These are phyloP conservation scores for Tachina grossa DNA, from an alignment of 2,888 invertebrate genomes.

Conservation along the genomic window DNA sequence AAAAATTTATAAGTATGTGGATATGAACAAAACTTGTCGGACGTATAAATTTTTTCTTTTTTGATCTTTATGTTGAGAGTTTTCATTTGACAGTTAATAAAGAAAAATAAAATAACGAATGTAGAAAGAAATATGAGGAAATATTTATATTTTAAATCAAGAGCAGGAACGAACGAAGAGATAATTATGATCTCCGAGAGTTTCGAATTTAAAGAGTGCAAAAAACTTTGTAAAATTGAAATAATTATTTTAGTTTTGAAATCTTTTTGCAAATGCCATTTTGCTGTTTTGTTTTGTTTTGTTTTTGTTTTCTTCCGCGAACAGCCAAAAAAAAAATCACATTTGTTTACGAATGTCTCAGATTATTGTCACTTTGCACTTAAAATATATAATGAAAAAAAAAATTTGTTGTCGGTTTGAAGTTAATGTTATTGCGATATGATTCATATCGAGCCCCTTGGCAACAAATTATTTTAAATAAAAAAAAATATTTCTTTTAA, in stretches of 20 bases:
- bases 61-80: slow-evolving; percentile 22
- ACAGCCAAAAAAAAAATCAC: slow-evolving; percentile 10
- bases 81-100: slow-evolving; percentile 44
- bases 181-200: not conserved
- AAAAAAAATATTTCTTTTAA: no score
- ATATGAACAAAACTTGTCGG: slow-evolving; percentile 46
- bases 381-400: slow-evolving; percentile 4
- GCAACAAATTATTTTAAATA: not conserved
- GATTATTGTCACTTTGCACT: slow-evolving; percentile 14
- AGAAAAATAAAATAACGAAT: slow-evolving; percentile 13
- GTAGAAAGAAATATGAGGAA: slow-evolving; percentile 33
- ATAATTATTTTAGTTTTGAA: slow-evolving; percentile 26
- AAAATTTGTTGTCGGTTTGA: slow-evolving; percentile 23
- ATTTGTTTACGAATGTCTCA: slow-evolving; percentile 50
- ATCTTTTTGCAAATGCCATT: slow-evolving; percentile 35
- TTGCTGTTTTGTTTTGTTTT: slow-evolving; percentile 53
- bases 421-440: slow-evolving; percentile 4
- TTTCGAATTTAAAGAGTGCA: not conserved
- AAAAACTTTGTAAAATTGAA: not conserved
- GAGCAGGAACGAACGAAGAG: not conserved
- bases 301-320: slow-evolving; percentile 39
- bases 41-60: slow-evolving; percentile 26
- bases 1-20: slow-evolving; percentile 72
- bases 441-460: slow-evolving; percentile 11
- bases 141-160: slow-evolving; percentile 13